phyloP scores from a whole-genome alignment of 2,797 vertebrate species.

The Caiman crocodilus region DNA sequence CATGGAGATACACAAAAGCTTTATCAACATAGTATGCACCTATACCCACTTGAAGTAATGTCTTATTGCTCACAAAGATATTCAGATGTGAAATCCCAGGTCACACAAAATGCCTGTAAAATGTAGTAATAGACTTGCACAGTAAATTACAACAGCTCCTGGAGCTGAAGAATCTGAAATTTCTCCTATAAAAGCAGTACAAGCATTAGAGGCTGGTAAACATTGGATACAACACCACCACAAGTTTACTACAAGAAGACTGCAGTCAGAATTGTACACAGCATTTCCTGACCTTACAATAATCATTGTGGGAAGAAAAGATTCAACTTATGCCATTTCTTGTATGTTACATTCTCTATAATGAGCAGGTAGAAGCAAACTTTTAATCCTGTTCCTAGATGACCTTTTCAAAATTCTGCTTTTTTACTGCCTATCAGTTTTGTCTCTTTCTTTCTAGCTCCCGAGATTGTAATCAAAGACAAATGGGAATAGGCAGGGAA shows the following conservation, averaged over 20 bases:
- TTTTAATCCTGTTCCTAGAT: constrained; percentile 70
- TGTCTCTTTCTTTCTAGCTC: constrained; percentile 74
- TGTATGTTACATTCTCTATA: constrained; percentile 64
- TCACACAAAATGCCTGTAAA: background rate
- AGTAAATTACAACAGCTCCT: background rate
- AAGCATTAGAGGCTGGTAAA: background rate
- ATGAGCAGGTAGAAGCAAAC: constrained; percentile 67
- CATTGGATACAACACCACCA: background rate
- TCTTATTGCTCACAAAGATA: background rate
- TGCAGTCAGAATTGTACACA: constrained; percentile 12
- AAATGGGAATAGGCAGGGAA: constrained; percentile 69
- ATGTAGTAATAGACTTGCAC: background rate
- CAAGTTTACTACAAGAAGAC: background rate
- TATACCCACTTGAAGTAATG: background rate
- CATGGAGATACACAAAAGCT: background rate
- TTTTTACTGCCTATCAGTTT: constrained; percentile 77
- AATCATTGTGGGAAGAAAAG: constrained; percentile 21
- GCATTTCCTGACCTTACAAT: constrained; percentile 49
- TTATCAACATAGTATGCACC: background rate
- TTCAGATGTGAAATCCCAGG: background rate
- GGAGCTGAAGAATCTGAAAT: background rate
- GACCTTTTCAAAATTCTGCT: constrained; percentile 80
- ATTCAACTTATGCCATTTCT: constrained; percentile 50
- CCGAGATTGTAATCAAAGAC: constrained; percentile 74
- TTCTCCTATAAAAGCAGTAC: background rate